Evolutionary conservation across 2,888 invertebrate genomes (phyloP), one percentile per base, ranked within the genome.

Genomic region (Chirona hameri): DNA sequence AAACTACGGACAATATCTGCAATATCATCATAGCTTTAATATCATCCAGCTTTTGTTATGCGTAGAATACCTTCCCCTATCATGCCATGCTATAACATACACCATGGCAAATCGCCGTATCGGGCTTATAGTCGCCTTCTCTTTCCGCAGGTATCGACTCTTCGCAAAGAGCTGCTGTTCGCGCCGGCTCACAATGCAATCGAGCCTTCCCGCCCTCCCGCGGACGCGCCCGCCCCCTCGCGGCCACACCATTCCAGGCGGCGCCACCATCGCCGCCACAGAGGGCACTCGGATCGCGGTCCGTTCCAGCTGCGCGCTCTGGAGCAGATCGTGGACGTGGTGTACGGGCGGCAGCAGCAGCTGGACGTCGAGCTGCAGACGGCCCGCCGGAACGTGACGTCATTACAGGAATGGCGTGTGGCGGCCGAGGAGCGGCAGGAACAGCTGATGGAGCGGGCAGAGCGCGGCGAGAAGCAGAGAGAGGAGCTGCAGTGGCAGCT

Each of bases 231-330:
- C 9, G 15, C 21, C 39, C 4, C 27, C 21, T 21, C 21, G 76
- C 39, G 3, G 9, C 31, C 18, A 5, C 76, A 24, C 76, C 76
- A 39, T 12, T 48, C 48, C 39, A 18, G 24, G 39, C 7, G 76
- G 76, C 76, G 76, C 39, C 76, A 76, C 76, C 72, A 39, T 39
- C 72, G 72, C 72, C 72, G n/a, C 72, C 76, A 76, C 39, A n/a
- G 76, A 7, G 76, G 76, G 12, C 76, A 76, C 76, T 15, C 31
- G 31, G 21, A 21, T 7, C 39, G 39, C 76, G 39, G 76, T 0
- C 39, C 76, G 76, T 76, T 76, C 76, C 39, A 76, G 39, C 76
- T 76, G 76, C 76, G 21, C 7, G 31, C 76, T 7, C 18, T 76
- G 39, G 76, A 76, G 76, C 76, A 76, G 31, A 18, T 39, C 31